phyloP scores from a whole-genome alignment of 2,888 invertebrate genomes.

The Habroteleia sp. region DNA sequence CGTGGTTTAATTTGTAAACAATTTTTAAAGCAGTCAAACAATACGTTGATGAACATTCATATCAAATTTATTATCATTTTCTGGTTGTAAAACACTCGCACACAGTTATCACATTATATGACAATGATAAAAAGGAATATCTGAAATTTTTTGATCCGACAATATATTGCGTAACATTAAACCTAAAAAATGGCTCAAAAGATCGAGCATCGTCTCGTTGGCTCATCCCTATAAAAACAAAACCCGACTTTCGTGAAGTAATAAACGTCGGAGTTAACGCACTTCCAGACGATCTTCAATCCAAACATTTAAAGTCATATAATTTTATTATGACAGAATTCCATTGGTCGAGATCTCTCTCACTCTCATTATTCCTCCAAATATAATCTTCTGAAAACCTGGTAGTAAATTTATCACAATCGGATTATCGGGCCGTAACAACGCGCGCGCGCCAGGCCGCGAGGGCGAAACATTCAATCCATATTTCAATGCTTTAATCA shows the following conservation, averaged over 20 bases:
- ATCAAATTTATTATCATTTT: too few species aligned
- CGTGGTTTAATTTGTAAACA: too few species aligned
- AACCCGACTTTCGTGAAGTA: background rate
- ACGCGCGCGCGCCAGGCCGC: constrained; percentile 3
- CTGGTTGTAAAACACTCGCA: too few species aligned
- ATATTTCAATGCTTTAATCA: constrained; percentile 48
- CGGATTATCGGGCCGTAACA: constrained; percentile 31
- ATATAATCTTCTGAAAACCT: constrained; percentile 40
- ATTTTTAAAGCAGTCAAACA: too few species aligned
- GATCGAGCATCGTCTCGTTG: too few species aligned
- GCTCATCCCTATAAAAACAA: too few species aligned
- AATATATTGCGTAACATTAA: too few species aligned
- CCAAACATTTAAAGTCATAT: constrained; percentile 27
- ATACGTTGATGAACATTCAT: too few species aligned
- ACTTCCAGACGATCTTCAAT: constrained; percentile 7
- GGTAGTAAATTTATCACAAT: constrained; percentile 33
- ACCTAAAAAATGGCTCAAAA: too few species aligned
- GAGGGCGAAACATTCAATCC: constrained; percentile 16
- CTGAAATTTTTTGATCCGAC: too few species aligned
- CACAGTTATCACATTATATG: too few species aligned
- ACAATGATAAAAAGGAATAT: too few species aligned
- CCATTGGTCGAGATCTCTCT: constrained; percentile 4
- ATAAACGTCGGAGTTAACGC: constrained; percentile 27
- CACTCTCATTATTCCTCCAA: constrained; percentile 27
- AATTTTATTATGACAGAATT: constrained; percentile 40